Percentiles rank a stretch among this genome's conserved stretches.
These are phyloP conservation scores for Acanthaster planci DNA, from an alignment of 35 echinoderm and acorn worm genomes.

Conservation along the genomic window DNA sequence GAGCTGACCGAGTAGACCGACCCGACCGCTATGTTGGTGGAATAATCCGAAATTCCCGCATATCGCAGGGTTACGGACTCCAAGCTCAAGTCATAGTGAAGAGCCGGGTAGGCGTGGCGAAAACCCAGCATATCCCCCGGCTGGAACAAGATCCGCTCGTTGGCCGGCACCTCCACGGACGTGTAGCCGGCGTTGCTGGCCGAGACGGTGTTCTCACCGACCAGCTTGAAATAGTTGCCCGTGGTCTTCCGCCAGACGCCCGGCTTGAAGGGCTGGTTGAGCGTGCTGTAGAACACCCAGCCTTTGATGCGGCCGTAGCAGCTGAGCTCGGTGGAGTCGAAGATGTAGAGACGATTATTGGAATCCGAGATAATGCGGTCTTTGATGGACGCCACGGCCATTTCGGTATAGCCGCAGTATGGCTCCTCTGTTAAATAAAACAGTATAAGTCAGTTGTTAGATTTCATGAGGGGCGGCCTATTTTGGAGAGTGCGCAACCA, in stretches of 20 bases:
- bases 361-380: slow-evolving; percentile 63
- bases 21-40: slow-evolving; percentile 31
- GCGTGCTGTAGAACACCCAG: slow-evolving; percentile 79
- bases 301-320: slow-evolving; percentile 69
- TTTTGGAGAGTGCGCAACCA: too few species aligned
- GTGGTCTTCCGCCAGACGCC: slow-evolving; percentile 64
- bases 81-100: slow-evolving; percentile 70
- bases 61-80: slow-evolving; percentile 50
- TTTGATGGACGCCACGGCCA: slow-evolving; percentile 53
- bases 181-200: slow-evolving; percentile 65
- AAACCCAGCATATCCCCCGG: slow-evolving; percentile 78
- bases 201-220: slow-evolving; percentile 74
- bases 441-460: background rate
- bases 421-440: slow-evolving; percentile 39
- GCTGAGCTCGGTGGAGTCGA: slow-evolving; percentile 48
- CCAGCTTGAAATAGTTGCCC: slow-evolving; percentile 77
- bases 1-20: slow-evolving; percentile 34
- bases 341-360: slow-evolving; percentile 51
- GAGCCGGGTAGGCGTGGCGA: slow-evolving; percentile 45
- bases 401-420: slow-evolving; percentile 52
- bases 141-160: slow-evolving; percentile 63
- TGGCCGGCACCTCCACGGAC: slow-evolving; percentile 40
- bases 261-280: slow-evolving; percentile 54
- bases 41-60: slow-evolving; percentile 32
- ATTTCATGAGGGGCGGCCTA: too few species aligned